These are phyloP conservation scores for Poliocrania exsul DNA, from an alignment of 2,797 vertebrate genomes.

Conservation along the genomic window DNA sequence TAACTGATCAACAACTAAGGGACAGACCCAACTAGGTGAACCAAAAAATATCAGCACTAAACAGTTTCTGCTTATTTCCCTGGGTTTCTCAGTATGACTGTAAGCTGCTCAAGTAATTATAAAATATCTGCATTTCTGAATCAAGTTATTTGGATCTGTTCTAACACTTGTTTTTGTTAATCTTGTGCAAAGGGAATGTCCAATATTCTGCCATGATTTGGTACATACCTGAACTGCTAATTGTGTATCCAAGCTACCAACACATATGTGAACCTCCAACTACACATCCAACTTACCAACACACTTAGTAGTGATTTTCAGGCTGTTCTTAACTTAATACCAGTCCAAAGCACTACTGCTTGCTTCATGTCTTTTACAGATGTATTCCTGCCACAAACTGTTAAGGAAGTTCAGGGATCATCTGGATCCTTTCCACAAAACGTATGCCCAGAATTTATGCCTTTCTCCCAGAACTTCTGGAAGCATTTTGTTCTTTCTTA, in stretches of 20 bases:
- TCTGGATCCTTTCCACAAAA: background rate
- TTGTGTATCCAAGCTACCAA: background rate
- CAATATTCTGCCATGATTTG: background rate
- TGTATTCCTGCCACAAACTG: background rate
- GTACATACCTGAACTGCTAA: background rate
- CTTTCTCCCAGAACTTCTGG: background rate
- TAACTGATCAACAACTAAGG: background rate
- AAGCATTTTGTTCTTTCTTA: background rate
- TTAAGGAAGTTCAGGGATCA: background rate
- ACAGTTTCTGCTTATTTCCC: background rate
- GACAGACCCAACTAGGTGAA: background rate
- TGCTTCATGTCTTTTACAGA: background rate
- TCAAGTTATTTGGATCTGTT: background rate
- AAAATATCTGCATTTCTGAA: background rate
- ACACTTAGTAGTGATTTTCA: background rate
- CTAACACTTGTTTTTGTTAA: background rate
- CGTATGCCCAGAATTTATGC: background rate
- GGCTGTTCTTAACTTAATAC: background rate
- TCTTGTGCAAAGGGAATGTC: background rate
- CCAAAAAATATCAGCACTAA: background rate
- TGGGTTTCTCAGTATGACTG: background rate
- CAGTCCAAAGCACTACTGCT: background rate
- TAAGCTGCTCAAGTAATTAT: background rate
- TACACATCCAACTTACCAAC: background rate
- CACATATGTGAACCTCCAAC: background rate